Evolutionary conservation across 1,140 invertebrate species (phyloP).

Genomic region (Magallana angulata): DNA sequence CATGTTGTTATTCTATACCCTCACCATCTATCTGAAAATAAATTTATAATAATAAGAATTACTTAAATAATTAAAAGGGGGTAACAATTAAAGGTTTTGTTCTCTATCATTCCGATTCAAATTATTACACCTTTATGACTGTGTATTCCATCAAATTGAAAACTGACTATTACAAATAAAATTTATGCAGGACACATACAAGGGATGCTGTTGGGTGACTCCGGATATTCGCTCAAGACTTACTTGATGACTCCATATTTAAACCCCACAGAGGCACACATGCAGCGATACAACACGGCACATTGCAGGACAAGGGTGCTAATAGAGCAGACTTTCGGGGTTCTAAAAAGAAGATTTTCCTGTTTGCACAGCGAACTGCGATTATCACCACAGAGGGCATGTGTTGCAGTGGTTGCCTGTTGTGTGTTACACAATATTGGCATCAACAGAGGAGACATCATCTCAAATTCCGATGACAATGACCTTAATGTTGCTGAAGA

Average conservation of each 20-base stretch:
- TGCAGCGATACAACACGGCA: neutral
- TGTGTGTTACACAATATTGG: slow-evolving; percentile 17
- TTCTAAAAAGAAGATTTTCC: neutral
- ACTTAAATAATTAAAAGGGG: too few species aligned
- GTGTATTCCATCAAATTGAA: too few species aligned
- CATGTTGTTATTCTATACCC: too few species aligned
- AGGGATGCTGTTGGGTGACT: neutral
- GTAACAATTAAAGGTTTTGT: too few species aligned
- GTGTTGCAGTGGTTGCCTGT: neutral
- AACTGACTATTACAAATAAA: too few species aligned
- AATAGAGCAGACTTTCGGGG: slow-evolving; percentile 15
- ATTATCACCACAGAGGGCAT: neutral
- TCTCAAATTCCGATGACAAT: neutral
- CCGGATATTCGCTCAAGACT: neutral
- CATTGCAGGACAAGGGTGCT: neutral
- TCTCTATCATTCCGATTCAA: too few species aligned
- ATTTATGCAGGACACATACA: neutral
- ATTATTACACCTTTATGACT: too few species aligned
- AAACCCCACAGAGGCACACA: too few species aligned
- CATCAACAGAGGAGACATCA: neutral
- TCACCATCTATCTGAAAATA: too few species aligned
- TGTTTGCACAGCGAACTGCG: neutral
- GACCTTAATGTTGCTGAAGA: neutral
- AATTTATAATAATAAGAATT: too few species aligned
- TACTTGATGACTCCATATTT: too few species aligned